phyloP scores from a whole-genome alignment of 1,140 invertebrate genomes.

The Triops cancriformis region DNA sequence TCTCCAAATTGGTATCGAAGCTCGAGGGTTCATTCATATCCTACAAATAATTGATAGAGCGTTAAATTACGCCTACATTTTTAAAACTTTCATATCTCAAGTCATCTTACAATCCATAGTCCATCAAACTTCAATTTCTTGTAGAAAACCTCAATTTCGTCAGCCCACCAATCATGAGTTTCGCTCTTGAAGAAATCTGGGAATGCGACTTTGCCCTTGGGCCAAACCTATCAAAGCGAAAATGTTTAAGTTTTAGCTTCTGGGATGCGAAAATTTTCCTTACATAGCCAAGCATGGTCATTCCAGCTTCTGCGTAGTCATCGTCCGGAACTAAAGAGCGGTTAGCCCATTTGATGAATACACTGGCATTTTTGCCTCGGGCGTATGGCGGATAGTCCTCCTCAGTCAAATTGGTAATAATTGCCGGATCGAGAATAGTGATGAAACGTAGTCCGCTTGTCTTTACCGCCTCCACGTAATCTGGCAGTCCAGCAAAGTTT shows the following conservation, averaged over 20 bases:
- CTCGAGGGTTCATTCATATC: constrained; percentile 45
- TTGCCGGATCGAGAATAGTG: constrained; percentile 37
- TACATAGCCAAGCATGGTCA: constrained; percentile 22
- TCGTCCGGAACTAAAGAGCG: not conserved
- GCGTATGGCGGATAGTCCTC: constrained; percentile 21
- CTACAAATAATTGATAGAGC: constrained; percentile 29
- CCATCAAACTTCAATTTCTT: constrained; percentile 37
- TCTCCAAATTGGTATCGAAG: constrained; percentile 34
- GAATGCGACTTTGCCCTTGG: constrained; percentile 25
- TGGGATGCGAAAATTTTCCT: constrained; percentile 4
- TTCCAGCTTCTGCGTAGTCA: not conserved
- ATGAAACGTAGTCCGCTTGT: constrained; percentile 38
- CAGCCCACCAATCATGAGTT: constrained; percentile 38
- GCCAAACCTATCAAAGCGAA: constrained; percentile 24
- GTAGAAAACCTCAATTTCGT: constrained; percentile 37
- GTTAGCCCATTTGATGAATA: constrained; percentile 28
- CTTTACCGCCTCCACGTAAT: constrained; percentile 40
- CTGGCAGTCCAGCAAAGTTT: constrained; percentile 38
- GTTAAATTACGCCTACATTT: not conserved
- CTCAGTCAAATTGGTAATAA: constrained; percentile 16
- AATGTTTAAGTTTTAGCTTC: not conserved
- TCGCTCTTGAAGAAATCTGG: constrained; percentile 27
- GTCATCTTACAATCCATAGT: constrained; percentile 37
- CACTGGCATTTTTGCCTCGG: constrained; percentile 31
- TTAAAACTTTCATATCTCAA: not conserved